A percentile compares a stretch with the other conserved stretches of the same genome.
These are phyloP conservation scores for Phoeniculus purpureus DNA, from an alignment of 2,797 vertebrate species.

Conservation along the genomic window DNA sequence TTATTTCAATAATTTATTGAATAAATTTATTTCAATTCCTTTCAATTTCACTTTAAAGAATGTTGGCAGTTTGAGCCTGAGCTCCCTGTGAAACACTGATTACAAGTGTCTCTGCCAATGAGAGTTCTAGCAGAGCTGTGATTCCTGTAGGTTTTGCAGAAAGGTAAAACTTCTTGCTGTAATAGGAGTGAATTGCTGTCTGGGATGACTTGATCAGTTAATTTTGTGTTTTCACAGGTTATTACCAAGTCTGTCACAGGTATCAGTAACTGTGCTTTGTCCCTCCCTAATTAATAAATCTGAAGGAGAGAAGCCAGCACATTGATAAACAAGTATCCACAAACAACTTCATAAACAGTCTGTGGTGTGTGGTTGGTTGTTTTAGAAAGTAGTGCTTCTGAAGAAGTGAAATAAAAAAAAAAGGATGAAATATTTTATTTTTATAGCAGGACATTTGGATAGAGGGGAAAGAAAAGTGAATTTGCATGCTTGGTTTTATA, in stretches of 20 bases:
- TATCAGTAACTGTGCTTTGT: background rate
- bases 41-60: background rate
- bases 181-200: background rate
- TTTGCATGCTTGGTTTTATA: background rate
- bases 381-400: background rate
- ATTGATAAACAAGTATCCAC: background rate
- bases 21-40: background rate
- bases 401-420: background rate
- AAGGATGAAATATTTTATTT: background rate
- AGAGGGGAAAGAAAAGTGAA: background rate
- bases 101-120: background rate
- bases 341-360: background rate
- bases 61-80: background rate
- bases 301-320: background rate
- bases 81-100: background rate
- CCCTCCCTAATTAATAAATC: background rate
- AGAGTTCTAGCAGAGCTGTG: background rate
- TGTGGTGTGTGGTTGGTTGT: background rate
- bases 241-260: constrained; percentile 2
- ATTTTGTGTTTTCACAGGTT: background rate
- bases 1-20: no score
- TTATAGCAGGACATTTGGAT: background rate
- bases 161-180: background rate
- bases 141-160: background rate
- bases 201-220: background rate